phyloP scores from a whole-genome alignment of 1,140 invertebrate species.

The Apis mellifera region Amel_HAv3.1 CM009940.2:11478001-11478500 shows the following conservation, averaged over 20 bases:
- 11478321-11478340: neutral
- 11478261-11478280: too few relatives aligned
- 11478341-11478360: neutral
- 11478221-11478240: slow-evolving; percentile 18
- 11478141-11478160: slow-evolving; percentile 5
- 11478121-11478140: slow-evolving; percentile 27
- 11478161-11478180: neutral
- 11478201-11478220: neutral
- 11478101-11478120: slow-evolving; percentile 32
- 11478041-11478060: neutral
- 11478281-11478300: neutral
- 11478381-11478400: neutral
- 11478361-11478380: neutral
- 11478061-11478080: slow-evolving; percentile 28
- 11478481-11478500: neutral
- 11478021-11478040: slow-evolving; percentile 17
- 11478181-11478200: neutral
- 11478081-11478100: neutral
- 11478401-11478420: neutral
- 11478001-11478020: slow-evolving; percentile 21
- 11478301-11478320: too few relatives aligned
- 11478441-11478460: neutral
- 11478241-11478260: neutral
- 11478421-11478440: neutral
- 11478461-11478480: too few relatives aligned